Evolutionary conservation across 2,113 vertebrate species (phyloP), one percentile per base, ranked within the genome.

Genomic region (Chamaetylas fuelleborni): DNA sequence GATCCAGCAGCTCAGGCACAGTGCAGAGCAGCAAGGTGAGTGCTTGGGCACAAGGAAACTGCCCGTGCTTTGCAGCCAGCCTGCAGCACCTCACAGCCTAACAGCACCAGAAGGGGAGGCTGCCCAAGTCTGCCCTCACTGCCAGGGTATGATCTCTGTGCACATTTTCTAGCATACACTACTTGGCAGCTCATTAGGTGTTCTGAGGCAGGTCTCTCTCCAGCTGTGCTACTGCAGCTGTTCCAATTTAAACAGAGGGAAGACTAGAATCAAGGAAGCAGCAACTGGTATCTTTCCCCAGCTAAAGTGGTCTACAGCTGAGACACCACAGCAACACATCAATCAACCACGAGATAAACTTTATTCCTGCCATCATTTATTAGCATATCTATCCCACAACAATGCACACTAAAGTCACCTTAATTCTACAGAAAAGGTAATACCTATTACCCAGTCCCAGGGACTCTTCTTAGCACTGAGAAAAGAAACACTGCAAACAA

Each of bases 61-160:
- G 0, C 7, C 11, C 3, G 8, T 0, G 1, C 29, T 67, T 33
- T 54, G 48, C 42, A 62, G 38, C 14, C 29, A 45, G n/a, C n/a
- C 62, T 62, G 25, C 47, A 50, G 14, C 1, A 38, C 17, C 67
- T 69, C 6, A 1, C 40, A 86, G 64, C 29, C 78, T 14, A 23
- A 43, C 14, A 34, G 38, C 57, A 61, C 29, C 19, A 29, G 8
- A 50, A 18, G 8, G 58, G n/a, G 20, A 36, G 20, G 51, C 14
- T 84, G 34, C 65, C 22, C 34, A 77, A 19, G 43, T 45, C 69
- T 56, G 57, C 40, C 34, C 82, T 67, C 24, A 67, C 11, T 12
- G 29, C 18, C 40, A 38, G 23, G 19, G 28, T 7, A 43, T 14
- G 34, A 71, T 6, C 18, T 72, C 36, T 17, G 7, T 1, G 0